Conservation (phyloP, 2,797 vertebrate genomes). For the Delichon dasypus region DNA sequence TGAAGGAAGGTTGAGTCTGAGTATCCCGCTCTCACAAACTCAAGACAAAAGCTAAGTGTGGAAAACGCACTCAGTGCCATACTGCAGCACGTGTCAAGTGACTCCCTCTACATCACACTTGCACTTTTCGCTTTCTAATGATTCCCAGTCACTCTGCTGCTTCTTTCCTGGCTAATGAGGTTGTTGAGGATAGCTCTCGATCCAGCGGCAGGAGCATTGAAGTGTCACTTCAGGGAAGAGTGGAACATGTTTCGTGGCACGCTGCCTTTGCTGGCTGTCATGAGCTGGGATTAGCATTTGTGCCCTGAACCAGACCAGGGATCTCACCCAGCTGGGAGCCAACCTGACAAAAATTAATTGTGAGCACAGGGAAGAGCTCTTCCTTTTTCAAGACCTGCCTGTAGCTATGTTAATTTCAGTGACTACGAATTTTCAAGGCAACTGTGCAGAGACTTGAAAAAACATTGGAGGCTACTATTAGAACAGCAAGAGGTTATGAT, state of each 20-base stretch:
- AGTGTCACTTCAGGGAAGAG: neutral
- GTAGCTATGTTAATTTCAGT: neutral
- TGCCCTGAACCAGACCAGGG: neutral
- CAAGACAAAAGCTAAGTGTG: neutral
- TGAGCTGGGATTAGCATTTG: neutral
- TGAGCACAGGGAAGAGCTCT: neutral
- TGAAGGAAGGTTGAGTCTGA: neutral
- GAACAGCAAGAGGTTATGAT: neutral
- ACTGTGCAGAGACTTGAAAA: neutral
- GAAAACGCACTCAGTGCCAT: neutral
- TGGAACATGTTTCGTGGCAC: rapidly evolving
- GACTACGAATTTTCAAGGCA: neutral
- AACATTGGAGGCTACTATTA: neutral
- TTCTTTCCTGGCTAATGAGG: neutral
- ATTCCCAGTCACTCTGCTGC: neutral
- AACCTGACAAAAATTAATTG: neutral
- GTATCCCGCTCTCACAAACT: neutral
- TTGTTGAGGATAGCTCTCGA: neutral
- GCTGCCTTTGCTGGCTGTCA: neutral
- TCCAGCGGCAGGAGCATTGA: neutral
- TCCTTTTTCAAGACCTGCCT: neutral
- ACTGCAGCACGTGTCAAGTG: neutral
- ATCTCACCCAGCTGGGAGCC: neutral
- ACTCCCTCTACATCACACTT: neutral
- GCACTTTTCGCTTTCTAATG: neutral